Conservation (phyloP, 2,113 vertebrate species). For the Circaetus cinerascens region DNA sequence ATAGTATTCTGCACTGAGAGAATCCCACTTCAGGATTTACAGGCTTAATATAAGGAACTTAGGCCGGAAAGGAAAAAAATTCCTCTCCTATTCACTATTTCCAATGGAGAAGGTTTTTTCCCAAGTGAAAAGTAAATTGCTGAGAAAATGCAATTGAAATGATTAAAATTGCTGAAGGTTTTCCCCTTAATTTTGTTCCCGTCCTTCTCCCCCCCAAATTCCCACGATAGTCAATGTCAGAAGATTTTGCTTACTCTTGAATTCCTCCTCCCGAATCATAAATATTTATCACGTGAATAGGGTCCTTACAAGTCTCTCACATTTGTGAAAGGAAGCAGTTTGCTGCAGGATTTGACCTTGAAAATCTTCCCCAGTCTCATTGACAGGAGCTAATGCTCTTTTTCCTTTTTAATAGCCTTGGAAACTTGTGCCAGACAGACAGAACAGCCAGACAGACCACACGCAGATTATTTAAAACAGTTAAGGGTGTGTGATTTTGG, state of each 20-base stretch:
- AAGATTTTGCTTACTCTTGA: constrained; percentile 32
- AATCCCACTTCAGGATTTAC: constrained; percentile 44
- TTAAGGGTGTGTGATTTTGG: constrained; percentile 20
- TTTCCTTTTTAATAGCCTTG: constrained; percentile 39
- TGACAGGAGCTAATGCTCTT: constrained; percentile 48
- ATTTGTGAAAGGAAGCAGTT: constrained; percentile 50
- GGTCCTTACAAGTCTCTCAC: constrained; percentile 40
- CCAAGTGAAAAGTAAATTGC: constrained; percentile 67
- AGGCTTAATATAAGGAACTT: constrained; percentile 50
- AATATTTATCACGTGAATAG: constrained; percentile 63
- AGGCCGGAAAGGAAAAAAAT: background rate
- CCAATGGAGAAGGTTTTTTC: constrained; percentile 45
- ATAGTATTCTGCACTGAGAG: background rate
- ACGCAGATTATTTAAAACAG: constrained; percentile 39
- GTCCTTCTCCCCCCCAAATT: background rate
- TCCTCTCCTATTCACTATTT: constrained; percentile 19
- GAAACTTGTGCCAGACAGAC: constrained; percentile 47
- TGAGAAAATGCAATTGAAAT: constrained; percentile 61
- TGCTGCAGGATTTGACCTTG: constrained; percentile 57
- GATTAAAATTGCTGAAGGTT: constrained; percentile 57
- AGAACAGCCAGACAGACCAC: constrained; percentile 42
- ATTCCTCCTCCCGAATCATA: constrained; percentile 44
- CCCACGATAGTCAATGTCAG: constrained; percentile 43
- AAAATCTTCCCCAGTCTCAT: constrained; percentile 50
- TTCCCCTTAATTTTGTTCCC: constrained; percentile 13